Percentiles rank a stretch among this genome's conserved stretches.
These are phyloP conservation scores for Tenebrosternarchus preto DNA, from an alignment of 2,113 vertebrate genomes.

Conservation along the genomic window DNA sequence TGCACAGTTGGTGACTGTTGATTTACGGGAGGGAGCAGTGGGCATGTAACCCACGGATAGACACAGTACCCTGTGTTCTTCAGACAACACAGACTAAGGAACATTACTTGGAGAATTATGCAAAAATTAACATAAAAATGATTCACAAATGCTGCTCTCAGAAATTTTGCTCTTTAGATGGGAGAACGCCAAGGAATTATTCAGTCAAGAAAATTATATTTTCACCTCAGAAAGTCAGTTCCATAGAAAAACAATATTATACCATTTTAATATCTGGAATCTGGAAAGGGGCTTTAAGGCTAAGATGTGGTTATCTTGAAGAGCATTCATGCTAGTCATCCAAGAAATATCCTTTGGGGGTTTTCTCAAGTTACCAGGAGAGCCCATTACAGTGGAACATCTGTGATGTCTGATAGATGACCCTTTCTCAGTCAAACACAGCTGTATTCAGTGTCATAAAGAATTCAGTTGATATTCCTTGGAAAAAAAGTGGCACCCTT, in stretches of 20 bases:
- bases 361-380: too few species aligned
- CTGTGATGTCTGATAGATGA: slow-evolving; percentile 5
- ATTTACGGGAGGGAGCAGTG: slow-evolving; percentile 31
- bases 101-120: slow-evolving; percentile 7
- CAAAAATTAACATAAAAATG: neutral
- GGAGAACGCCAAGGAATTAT: neutral
- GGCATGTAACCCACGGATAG: neutral
- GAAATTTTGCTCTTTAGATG: neutral
- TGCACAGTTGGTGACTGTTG: slow-evolving; percentile 44
- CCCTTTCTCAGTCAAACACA: slow-evolving; percentile 11
- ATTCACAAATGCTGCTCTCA: neutral
- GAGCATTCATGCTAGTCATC: neutral
- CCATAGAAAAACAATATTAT: neutral
- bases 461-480: neutral
- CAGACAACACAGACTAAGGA: neutral
- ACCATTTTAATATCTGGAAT: neutral
- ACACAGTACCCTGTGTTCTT: neutral
- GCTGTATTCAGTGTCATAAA: slow-evolving; percentile 10
- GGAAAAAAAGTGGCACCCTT: too few species aligned
- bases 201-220: neutral
- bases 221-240: neutral
- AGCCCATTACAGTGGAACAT: neutral
- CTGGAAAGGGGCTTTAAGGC: neutral
- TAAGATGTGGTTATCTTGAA: neutral
- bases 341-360: neutral